Conservation (phyloP, 2,113 vertebrate species). For the Lucifuga dentata region DNA sequence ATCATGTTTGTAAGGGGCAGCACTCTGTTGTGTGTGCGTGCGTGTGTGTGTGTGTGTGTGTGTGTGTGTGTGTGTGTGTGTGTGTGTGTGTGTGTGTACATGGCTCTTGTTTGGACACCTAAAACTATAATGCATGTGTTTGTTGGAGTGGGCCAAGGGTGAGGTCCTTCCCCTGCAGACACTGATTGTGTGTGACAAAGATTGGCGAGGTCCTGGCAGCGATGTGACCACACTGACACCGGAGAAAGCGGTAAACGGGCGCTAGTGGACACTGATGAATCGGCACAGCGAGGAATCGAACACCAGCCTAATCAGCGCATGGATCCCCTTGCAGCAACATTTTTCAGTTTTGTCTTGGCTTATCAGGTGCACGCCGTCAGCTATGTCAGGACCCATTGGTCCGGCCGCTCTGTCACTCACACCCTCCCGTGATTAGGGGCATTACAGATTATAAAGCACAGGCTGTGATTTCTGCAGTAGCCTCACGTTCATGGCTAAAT, state of each 20-base stretch:
- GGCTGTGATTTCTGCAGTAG: constrained; percentile 25
- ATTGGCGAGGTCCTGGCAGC: constrained; percentile 77
- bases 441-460: constrained; percentile 58
- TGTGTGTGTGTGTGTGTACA: no score
- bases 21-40: constrained; percentile 14
- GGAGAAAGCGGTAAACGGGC: constrained; percentile 63
- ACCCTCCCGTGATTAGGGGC: constrained; percentile 53
- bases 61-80: neutral
- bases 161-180: constrained; percentile 36
- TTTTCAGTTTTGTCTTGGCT: constrained; percentile 82
- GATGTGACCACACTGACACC: constrained; percentile 77
- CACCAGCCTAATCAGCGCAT: constrained; percentile 77
- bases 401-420: constrained; percentile 60
- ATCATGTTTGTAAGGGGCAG: constrained; percentile 62
- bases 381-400: constrained; percentile 64
- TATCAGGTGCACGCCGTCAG: constrained; percentile 72
- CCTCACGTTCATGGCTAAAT: neutral
- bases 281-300: constrained; percentile 73
- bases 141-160: constrained; percentile 42
- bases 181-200: constrained; percentile 74
- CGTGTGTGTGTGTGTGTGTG: constrained; percentile 26
- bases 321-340: constrained; percentile 77
- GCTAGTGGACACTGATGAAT: constrained; percentile 81
- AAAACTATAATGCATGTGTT: no score
- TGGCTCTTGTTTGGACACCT: no score